Percentiles rank a stretch among this genome's conserved stretches.
Evolutionary conservation across 2,888 invertebrate species (phyloP).

Genomic region (Zootermopsis nevadensis): DNA sequence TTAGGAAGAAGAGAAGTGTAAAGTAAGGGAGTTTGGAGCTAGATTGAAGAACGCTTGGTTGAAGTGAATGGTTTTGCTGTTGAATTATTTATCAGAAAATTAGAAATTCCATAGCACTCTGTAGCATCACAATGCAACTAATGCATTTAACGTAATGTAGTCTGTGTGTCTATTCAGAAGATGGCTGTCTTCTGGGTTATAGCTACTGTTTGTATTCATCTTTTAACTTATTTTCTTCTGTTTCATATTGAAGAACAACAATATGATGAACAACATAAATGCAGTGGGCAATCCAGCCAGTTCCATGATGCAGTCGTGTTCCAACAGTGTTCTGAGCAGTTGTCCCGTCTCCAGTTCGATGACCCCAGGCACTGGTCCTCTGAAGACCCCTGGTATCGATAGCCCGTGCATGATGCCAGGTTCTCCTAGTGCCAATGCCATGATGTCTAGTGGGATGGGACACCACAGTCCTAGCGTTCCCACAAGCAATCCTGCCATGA

Average conservation of each 20-base stretch:
- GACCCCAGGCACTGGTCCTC: slow-evolving; percentile 45
- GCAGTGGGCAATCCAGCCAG: slow-evolving; percentile 29
- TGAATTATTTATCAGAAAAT: no score
- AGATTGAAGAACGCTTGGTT: no score
- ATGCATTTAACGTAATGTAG: no score
- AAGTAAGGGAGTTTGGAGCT: no score
- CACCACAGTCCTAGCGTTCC: slow-evolving; percentile 51
- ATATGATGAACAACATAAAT: slow-evolving; percentile 40
- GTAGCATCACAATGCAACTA: no score
- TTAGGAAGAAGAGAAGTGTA: no score
- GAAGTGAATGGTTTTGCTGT: no score
- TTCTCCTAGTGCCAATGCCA: slow-evolving; percentile 52
- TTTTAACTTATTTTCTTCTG: neutral
- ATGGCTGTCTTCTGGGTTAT: no score
- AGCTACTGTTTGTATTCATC: no score
- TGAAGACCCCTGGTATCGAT: slow-evolving; percentile 50
- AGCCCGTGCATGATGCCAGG: slow-evolving; percentile 51
- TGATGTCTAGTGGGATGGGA: slow-evolving; percentile 53
- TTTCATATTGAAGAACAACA: slow-evolving; percentile 35
- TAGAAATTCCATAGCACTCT: no score
- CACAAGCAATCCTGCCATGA: slow-evolving; percentile 46
- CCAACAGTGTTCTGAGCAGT: slow-evolving; percentile 50
- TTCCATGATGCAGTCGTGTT: slow-evolving; percentile 51
- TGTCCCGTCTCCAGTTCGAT: slow-evolving; percentile 50
- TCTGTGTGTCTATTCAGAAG: no score